Evolutionary conservation across 1,140 invertebrate species (phyloP).

Genomic region (Papilio polytes): DNA sequence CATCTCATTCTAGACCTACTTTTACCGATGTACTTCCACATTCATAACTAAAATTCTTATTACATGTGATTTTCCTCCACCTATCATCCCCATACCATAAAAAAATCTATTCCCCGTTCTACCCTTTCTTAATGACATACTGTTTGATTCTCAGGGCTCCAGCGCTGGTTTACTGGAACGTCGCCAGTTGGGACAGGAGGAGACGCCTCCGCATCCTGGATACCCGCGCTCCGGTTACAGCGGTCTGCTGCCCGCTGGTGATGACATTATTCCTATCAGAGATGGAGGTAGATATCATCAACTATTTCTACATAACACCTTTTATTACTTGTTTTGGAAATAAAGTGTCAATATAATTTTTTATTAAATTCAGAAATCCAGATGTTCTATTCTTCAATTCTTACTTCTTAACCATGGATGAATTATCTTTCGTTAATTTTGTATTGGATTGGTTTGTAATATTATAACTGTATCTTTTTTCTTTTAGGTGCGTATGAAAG

Average conservation of each 20-base stretch:
- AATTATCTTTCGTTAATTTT: conserved; percentile 28
- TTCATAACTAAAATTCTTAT: too few relatives aligned
- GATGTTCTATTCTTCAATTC: conserved; percentile 30
- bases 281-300: conserved; percentile 64
- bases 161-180: conserved; percentile 58
- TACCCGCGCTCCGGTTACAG: conserved; percentile 65
- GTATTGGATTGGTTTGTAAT: neutral
- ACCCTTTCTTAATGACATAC: neutral
- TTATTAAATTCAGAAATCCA: too few relatives aligned
- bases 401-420: conserved; percentile 17
- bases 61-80: too few relatives aligned
- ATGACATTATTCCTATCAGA: conserved; percentile 76
- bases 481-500: conserved; percentile 63
- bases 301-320: too few relatives aligned
- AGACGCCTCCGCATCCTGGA: conserved; percentile 65
- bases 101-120: neutral
- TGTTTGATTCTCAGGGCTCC: conserved; percentile 47
- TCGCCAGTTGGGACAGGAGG: conserved; percentile 71
- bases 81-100: too few relatives aligned
- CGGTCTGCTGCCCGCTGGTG: conserved; percentile 62
- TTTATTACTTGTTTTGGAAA: too few relatives aligned
- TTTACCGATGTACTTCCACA: too few relatives aligned
- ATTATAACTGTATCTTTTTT: neutral
- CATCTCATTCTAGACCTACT: too few relatives aligned
- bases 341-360: too few relatives aligned